These are phyloP conservation scores for Cynodonichthys magdalenae DNA, from an alignment of 2,797 vertebrate genomes.

Conservation along the genomic window DNA sequence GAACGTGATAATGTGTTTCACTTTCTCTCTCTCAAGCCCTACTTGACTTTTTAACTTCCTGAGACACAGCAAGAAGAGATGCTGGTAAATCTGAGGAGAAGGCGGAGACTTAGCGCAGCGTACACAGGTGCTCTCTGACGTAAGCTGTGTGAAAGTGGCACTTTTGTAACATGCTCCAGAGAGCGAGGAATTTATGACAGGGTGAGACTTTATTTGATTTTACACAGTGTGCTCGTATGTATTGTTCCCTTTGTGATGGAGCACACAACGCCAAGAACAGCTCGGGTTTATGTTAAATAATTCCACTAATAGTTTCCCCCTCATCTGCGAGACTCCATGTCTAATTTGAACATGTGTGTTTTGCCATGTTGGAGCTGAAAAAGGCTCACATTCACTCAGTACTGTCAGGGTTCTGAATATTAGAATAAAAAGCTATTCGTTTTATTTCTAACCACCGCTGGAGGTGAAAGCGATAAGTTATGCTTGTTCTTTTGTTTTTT, in stretches of 20 bases:
- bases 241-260: conserved; percentile 73
- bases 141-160: conserved; percentile 65
- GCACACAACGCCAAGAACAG: conserved; percentile 66
- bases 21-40: conserved; percentile 40
- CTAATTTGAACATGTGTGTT: conserved; percentile 61
- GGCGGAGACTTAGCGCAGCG: conserved; percentile 52
- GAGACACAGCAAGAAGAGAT: conserved; percentile 54
- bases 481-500: too few relatives aligned
- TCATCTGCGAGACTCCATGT: conserved; percentile 49
- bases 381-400: conserved; percentile 30
- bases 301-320: conserved; percentile 70
- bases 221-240: conserved; percentile 65
- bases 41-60: conserved; percentile 51
- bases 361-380: conserved; percentile 32
- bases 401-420: conserved; percentile 32
- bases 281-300: conserved; percentile 71
- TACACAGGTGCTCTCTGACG: conserved; percentile 68
- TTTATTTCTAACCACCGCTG: conserved; percentile 33
- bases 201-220: conserved; percentile 78
- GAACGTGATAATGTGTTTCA: too few relatives aligned
- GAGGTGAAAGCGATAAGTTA: too few relatives aligned
- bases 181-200: conserved; percentile 65
- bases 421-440: conserved; percentile 64
- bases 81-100: conserved; percentile 56
- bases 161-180: conserved; percentile 67